phyloP scores from a whole-genome alignment of 2,113 vertebrate genomes.

The Forbesichthys agassizii region DNA sequence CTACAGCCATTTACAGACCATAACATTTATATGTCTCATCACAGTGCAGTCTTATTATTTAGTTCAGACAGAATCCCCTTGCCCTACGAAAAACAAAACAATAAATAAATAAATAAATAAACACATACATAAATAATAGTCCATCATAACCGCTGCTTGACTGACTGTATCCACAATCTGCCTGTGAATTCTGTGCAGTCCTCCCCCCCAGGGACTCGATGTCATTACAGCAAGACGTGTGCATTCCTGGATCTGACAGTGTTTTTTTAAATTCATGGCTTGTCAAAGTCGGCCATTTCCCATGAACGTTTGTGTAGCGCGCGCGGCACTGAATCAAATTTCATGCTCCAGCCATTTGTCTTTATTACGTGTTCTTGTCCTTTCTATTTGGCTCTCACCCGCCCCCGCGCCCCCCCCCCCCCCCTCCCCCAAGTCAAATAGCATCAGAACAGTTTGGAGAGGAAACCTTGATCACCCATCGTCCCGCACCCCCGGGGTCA shows the following conservation, averaged over 20 bases:
- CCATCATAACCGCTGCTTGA: constrained; percentile 46
- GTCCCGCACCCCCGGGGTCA: constrained; percentile 48
- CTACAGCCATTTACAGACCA: no score
- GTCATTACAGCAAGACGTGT: constrained; percentile 60
- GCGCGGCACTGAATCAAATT: constrained; percentile 75
- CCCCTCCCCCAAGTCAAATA: constrained; percentile 55
- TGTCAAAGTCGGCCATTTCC: constrained; percentile 68
- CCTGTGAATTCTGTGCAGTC: constrained; percentile 4
- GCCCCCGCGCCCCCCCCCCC: not conserved
- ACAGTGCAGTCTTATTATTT: no score
- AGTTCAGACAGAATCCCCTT: no score
- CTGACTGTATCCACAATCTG: constrained; percentile 44
- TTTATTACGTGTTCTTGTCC: constrained; percentile 78
- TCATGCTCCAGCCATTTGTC: constrained; percentile 76
- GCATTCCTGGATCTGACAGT: constrained; percentile 67
- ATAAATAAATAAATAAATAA: no score
- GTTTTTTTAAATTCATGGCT: constrained; percentile 65
- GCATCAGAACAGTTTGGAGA: constrained; percentile 57
- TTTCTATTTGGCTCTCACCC: constrained; percentile 55
- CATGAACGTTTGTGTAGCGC: constrained; percentile 63
- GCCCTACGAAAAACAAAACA: no score
- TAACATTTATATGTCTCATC: no score
- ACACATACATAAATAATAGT: constrained; percentile 1
- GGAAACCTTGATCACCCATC: constrained; percentile 49
- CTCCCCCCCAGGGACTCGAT: constrained; percentile 40